Conservation (phyloP, 2,113 vertebrate species). For the Anolis sagrei region DNA sequence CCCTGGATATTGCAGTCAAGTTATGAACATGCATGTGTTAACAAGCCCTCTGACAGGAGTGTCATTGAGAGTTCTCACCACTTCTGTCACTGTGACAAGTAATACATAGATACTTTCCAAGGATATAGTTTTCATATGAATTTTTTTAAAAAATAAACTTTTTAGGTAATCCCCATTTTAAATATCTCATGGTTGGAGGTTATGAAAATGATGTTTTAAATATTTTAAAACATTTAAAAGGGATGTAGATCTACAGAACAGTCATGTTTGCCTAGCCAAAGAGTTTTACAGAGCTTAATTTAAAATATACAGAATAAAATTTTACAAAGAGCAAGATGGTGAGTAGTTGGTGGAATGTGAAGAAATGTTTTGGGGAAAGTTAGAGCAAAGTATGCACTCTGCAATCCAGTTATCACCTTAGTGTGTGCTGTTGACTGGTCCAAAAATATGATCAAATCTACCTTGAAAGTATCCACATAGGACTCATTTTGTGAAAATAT, state of each 20-base stretch:
- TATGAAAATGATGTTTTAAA: too few relatives aligned
- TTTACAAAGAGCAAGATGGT: background rate
- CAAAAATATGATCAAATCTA: background rate
- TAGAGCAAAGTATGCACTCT: background rate
- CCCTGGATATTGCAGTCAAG: background rate
- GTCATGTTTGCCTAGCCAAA: background rate
- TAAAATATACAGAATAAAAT: background rate
- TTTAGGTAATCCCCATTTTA: background rate
- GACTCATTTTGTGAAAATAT: background rate
- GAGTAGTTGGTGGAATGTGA: background rate
- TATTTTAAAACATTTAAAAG: background rate
- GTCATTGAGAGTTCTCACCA: background rate
- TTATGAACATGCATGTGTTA: background rate
- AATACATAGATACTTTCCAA: background rate
- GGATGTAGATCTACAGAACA: too few relatives aligned
- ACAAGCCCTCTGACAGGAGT: background rate
- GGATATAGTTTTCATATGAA: background rate
- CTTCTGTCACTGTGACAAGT: background rate
- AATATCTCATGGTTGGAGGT: background rate
- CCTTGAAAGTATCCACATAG: background rate
- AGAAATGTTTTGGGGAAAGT: background rate
- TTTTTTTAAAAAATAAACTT: background rate
- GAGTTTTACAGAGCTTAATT: background rate
- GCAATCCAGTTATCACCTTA: background rate
- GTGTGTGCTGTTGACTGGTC: too few relatives aligned